Conservation (phyloP, 1,140 invertebrate species). For the Monomorium pharaonis region DNA sequence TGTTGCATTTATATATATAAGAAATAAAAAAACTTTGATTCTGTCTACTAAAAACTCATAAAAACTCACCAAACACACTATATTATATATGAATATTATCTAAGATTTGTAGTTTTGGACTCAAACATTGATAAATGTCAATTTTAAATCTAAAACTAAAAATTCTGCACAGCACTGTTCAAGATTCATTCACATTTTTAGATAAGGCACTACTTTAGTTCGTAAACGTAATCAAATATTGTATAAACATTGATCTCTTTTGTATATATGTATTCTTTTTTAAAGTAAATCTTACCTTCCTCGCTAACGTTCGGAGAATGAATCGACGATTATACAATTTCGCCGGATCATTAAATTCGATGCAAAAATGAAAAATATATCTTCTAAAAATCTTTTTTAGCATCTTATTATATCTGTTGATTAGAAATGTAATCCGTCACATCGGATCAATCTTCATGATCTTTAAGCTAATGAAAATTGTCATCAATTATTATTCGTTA, state of each 20-base stretch:
- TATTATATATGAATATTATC: too few species aligned
- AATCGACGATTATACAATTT: neutral
- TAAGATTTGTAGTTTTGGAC: too few species aligned
- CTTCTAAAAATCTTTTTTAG: neutral
- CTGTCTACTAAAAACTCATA: too few species aligned
- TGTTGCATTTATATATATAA: too few species aligned
- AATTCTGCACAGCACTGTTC: too few species aligned
- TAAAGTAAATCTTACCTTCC: neutral
- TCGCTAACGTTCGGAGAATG: neutral
- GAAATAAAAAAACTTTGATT: too few species aligned
- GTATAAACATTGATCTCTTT: constrained; percentile 3
- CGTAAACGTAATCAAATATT: neutral
- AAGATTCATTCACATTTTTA: constrained; percentile 25
- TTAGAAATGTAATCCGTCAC: neutral
- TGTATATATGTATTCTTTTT: neutral
- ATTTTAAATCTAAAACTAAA: too few species aligned
- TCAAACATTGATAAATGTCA: too few species aligned
- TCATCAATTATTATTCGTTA: neutral
- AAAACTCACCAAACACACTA: too few species aligned
- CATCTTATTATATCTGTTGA: neutral
- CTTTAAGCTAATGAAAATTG: neutral
- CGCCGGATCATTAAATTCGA: neutral
- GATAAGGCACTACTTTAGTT: constrained; percentile 48
- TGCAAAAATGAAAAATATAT: neutral
- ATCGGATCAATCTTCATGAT: neutral